Evolutionary conservation across 2,888 invertebrate genomes (phyloP), one percentile per base, ranked within the genome.

Genomic region (Elysia crispata): DNA sequence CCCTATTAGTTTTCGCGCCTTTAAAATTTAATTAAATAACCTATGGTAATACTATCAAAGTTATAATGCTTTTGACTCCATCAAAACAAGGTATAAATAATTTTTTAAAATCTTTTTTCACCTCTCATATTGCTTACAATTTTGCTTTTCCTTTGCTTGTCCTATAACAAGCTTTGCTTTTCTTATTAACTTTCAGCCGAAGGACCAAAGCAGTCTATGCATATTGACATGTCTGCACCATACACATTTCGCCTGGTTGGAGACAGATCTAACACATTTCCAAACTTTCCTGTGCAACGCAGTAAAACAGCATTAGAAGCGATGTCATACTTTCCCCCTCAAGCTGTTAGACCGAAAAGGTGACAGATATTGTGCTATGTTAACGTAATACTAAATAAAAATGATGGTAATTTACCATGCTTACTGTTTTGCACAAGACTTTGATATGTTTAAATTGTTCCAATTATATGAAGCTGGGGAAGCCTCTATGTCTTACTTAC

Each of bases 161-260:
- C 1, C 41, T 30, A 31, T 30, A 18, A 20, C 28, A n/a, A 41
- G 41, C 41, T 41, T 41, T 41, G 41, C 41, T 41, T 41, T 41
- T 41, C n/a, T n/a, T n/a, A n/a, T 41, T 41, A 41, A 41, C 41
- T 85, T 85, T 25, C 83, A 90, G 90, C 89, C 80, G 90, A 90
- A 78, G 86, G 87, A 82, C 88, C 89, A 1, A 86, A 86, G 73
- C 62, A 85, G 57, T 86, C 87, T 57, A 81, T 88, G 72, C 89
- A 90, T 78, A 73, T 88, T 33, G 90, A 90, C 66, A 77, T 86
- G 18, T 84, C 82, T 15, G 82, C 85, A 76, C 89, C 89, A 13
- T 90, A 90, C 82, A 84, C 74, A 28, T 90, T 90, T 82, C 86
- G 88, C 31, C 86, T 86, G 81, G 79, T 80, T 1, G 70, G 78